Conservation (phyloP, 64 coral and sea anemone genomes). For the Montipora sp. region DNA sequence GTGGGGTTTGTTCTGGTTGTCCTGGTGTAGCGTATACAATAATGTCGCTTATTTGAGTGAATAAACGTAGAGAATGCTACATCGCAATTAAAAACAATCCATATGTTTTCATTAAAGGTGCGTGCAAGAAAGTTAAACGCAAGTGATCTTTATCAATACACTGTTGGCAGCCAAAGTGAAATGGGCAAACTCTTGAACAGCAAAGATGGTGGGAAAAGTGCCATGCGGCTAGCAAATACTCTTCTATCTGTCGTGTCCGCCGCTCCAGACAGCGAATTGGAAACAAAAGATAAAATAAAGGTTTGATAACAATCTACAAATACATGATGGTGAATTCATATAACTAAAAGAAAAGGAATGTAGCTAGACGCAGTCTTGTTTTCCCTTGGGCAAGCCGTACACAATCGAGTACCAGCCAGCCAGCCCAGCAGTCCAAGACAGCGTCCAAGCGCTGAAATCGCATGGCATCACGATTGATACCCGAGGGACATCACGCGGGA, state of each 20-base stretch:
- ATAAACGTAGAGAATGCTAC: too few relatives aligned
- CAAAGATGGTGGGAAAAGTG: slow-evolving; percentile 68
- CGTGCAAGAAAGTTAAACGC: not conserved
- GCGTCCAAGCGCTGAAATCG: too few relatives aligned
- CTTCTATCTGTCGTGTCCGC: slow-evolving; percentile 78
- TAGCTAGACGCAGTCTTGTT: not conserved
- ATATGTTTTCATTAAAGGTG: not conserved
- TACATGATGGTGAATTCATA: too few relatives aligned
- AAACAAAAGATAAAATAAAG: slow-evolving; percentile 71
- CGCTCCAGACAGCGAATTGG: slow-evolving; percentile 9
- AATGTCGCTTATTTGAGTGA: too few relatives aligned
- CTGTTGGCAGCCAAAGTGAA: slow-evolving; percentile 76
- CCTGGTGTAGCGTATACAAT: too few relatives aligned
- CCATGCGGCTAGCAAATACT: slow-evolving; percentile 78
- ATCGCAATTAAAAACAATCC: too few relatives aligned
- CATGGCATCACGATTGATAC: too few relatives aligned
- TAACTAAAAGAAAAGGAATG: too few relatives aligned
- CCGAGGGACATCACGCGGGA: too few relatives aligned
- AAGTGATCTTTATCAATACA: slow-evolving; percentile 50
- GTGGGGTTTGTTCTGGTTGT: too few relatives aligned
- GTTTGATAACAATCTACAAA: slow-evolving; percentile 9
- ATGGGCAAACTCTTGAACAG: slow-evolving; percentile 57
- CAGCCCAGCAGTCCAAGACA: too few relatives aligned
- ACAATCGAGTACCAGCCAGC: not conserved
- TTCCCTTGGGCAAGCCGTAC: not conserved